Evolutionary conservation across 2,888 invertebrate genomes (phyloP), one percentile per base, ranked within the genome.

Genomic region (Ennomos fuscantarius): DNA sequence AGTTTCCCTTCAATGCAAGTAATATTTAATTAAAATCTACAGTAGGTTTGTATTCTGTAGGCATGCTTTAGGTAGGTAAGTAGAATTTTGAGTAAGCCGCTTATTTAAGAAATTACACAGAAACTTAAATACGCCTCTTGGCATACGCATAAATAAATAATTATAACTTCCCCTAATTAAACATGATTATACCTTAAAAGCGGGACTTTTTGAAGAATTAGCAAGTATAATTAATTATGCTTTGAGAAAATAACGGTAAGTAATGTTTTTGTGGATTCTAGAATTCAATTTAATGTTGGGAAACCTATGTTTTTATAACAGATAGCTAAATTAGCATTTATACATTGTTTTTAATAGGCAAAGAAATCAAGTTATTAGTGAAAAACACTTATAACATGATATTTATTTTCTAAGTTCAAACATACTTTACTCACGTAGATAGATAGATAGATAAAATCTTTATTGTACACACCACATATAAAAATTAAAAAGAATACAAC

Each of bases 241-340:
- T n/a, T 12, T 36, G 15, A 37, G 51, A 37, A 11, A 52, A 44
- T 39, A 13, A 34, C n/a, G 40, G 42, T 24, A 8, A 11, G 42
- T 42, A 42, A 12, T n/a, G 2, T 24, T 24, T 24, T 24, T 24
- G 24, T 24, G 24, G 3, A 24, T 24, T 24, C 24, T 3, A 24
- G 24, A 2, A 36, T 1, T 11, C 24, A 24, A 42, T 2, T 0
- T 24, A 42, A 32, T 12, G 24, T 24, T 36, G 35, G 40, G 32
- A 32, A 13, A 13, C 34, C 12, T 13, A 10, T 35, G 8, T 1
- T 45, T 47, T 59, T 60, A 63, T 63, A 60, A 60, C 51, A 47
- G 50, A 49, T 43, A 32, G 40, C 60, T 66, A 63, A 63, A 59
- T 63, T 61, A 58, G 58, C 65, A 54, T 43, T 56, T 63, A 52